Conservation (phyloP, 1,140 invertebrate genomes). For the Phymorhynchus buccinoides region DNA sequence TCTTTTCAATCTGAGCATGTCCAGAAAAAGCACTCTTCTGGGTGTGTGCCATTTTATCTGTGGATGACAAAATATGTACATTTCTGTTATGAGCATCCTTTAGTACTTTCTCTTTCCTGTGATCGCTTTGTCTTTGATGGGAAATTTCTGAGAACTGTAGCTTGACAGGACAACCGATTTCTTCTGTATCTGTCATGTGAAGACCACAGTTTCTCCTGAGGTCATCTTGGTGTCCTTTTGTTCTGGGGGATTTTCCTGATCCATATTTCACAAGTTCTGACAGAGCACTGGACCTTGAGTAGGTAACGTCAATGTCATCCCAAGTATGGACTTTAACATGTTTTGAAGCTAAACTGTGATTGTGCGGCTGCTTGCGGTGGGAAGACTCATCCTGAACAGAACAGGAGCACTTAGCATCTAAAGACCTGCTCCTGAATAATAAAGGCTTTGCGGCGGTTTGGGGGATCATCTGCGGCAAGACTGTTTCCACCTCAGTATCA, state of each 20-base stretch:
- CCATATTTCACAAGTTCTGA: neutral
- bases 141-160: neutral
- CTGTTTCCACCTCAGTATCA: neutral
- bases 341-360: neutral
- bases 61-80: neutral
- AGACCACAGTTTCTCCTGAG: neutral
- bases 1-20: neutral
- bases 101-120: neutral
- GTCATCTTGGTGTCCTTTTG: neutral
- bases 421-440: conserved; percentile 23
- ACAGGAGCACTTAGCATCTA: conserved; percentile 19
- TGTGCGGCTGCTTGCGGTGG: neutral
- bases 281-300: neutral
- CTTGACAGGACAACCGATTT: neutral
- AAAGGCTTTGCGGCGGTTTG: neutral
- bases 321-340: neutral
- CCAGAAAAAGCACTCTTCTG: neutral
- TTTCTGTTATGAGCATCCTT: neutral
- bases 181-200: neutral
- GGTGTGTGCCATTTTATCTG: neutral
- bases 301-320: neutral
- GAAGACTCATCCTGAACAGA: neutral
- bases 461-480: neutral
- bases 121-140: neutral
- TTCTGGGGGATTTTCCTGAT: neutral